Conservation (phyloP, 2,888 invertebrate genomes). For the Cataglyphis rosenhaueri region DNA sequence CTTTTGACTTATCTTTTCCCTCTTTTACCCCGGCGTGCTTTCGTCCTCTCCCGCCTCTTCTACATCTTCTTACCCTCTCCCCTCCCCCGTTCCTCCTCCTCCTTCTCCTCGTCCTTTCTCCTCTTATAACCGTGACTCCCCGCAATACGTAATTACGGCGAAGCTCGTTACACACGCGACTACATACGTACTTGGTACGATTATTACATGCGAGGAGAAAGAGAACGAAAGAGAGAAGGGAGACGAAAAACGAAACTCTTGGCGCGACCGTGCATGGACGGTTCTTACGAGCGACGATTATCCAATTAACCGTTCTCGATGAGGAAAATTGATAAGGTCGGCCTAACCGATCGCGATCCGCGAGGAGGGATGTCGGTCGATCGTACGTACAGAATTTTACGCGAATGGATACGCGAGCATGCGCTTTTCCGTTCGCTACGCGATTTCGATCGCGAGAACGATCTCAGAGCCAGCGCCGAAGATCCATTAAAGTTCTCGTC, state of each 20-base stretch:
- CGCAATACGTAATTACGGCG: constrained; percentile 65
- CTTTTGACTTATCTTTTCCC: constrained; percentile 5
- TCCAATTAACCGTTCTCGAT: constrained; percentile 70
- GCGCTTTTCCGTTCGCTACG: neutral
- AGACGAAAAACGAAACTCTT: constrained; percentile 57
- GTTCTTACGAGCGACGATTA: constrained; percentile 66
- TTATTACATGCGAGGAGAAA: constrained; percentile 66
- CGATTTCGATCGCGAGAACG: neutral
- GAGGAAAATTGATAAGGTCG: constrained; percentile 70
- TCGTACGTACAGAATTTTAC: constrained; percentile 42
- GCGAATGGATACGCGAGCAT: neutral
- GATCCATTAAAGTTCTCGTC: neutral
- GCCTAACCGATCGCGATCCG: constrained; percentile 28
- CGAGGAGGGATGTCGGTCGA: constrained; percentile 13
- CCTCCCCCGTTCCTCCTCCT: neutral
- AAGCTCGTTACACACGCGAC: constrained; percentile 63
- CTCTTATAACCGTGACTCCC: neutral
- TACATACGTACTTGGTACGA: constrained; percentile 47
- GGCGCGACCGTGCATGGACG: constrained; percentile 48
- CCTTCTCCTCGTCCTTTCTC: neutral
- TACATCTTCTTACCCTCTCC: neutral
- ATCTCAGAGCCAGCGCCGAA: neutral
- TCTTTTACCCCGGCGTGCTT: neutral
- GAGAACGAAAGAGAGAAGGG: constrained; percentile 39
- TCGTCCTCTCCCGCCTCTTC: neutral